Evolutionary conservation across 2,113 vertebrate genomes (phyloP), one percentile per base, ranked within the genome.

Genomic region (Eptesicus fuscus): DNA sequence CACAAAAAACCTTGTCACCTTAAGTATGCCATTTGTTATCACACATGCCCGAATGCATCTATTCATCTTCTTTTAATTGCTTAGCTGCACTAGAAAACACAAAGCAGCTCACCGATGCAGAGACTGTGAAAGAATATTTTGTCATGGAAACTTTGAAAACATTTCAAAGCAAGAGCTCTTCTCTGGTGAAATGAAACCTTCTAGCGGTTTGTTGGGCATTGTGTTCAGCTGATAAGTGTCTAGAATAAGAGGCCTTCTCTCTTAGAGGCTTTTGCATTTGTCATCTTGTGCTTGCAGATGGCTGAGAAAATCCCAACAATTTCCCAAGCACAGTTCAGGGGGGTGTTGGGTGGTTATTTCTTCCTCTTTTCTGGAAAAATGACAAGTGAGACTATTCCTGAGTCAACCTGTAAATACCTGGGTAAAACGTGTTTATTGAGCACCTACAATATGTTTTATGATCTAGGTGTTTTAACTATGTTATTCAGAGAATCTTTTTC

Each of bases 11-110:
- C 97, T 97, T 97, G 96, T 96, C 97, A 96, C 97, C 92, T 93
- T 96, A 96, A 96, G 93, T 96, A 95, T 56, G 94, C 90, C 97
- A 97, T 97, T 97, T 97, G 97, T 97, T 95, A 97, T 93, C 96
- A 90, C 96, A 96, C 87, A 95, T 44, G 93, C 95, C 0, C 51
- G 90, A 92, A 96, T 96, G 87, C 88, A 95, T 93, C 97, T 95
- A 97, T 97, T 96, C 96, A 96, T 97, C 97, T 97, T 97, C 96
- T 97, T 97, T 96, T 97, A 97, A 97, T 97, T 97, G 97, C 97
- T 96, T 94, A 91, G 92, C 96, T 94, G 92, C 49, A 18, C 97
- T 95, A 70, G 69, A 91, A 97, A 97, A 94, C 88, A 97, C 96
- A 96, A 91, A 96, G 96, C 92, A 67, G 85, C 79, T 97, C 96